Evolutionary conservation across 1,140 invertebrate species (phyloP), one percentile per base, ranked within the genome.

Genomic region (Trichonephila clavipes): DNA sequence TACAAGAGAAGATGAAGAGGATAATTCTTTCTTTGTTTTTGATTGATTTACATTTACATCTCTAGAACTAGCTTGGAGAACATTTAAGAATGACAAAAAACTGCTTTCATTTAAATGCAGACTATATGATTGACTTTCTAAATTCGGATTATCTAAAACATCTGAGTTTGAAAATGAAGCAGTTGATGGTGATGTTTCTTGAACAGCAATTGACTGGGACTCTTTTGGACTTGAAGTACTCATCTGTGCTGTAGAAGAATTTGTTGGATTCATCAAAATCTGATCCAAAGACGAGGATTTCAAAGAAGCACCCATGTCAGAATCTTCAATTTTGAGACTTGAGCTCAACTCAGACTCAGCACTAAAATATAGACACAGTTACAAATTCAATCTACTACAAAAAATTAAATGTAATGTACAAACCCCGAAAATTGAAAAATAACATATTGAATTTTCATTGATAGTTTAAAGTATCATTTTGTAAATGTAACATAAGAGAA

Each of bases 31-130:
- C 85, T 93, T 93, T 21, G 44, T 1, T 64, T 93, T 88, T 34
- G 92, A 51, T n/a, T 59, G 44, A 21, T 21, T 85, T 2, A 87
- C n/a, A 72, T 86, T 62, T 40, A 61, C 19, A 28, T 88, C 85
- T n/a, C 59, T 81, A 40, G 64, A 16, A 19, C n/a, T 88, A 44
- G 62, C 24, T 59, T 72, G 85, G 81, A 87, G 92, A 62, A 93
- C 92, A 88, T 93, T 93, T 82, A 93, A 88, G 59, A 93, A 93
- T 66, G 92, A 93, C 69, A 93, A 10, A 58, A 93, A 69, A 44
- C 92, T 93, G 59, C 85, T 93, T 88, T 93, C 92, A 64, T 93
- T 93, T 59, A 93, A 81, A 81, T 93, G 92, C n/a, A 93, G 40
- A 88, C 92, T 93, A 44, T 93, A 93, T n/a, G 92, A 93, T 24